These are phyloP conservation scores for Rhagonycha fulva DNA, from an alignment of 2,888 invertebrate species.

Conservation along the genomic window DNA sequence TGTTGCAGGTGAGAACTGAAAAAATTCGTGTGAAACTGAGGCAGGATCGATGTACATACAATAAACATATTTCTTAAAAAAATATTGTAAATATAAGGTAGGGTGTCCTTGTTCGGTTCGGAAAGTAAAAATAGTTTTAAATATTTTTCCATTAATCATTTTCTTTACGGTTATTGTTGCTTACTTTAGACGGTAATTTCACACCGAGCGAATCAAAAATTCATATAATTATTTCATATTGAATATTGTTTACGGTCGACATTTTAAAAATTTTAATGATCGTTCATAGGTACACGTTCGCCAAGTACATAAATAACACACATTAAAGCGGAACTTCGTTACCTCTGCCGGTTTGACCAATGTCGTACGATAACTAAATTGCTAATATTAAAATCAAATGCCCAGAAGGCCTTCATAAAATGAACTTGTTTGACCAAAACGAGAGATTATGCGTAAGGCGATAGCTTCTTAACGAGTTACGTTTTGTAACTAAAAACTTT, in stretches of 20 bases:
- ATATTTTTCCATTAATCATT: background rate
- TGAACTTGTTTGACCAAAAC: slow-evolving; percentile 16
- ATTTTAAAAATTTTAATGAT: background rate
- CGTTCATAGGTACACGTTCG: background rate
- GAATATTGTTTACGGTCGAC: background rate
- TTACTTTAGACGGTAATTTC: background rate
- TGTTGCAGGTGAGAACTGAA: background rate
- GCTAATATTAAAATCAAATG: slow-evolving; percentile 9
- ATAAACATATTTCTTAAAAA: background rate
- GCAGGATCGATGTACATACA: background rate
- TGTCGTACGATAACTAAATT: slow-evolving; percentile 3
- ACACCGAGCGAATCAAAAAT: background rate
- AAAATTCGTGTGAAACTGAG: background rate
- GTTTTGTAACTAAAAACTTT: slow-evolving; percentile 9
- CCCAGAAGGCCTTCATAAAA: slow-evolving; percentile 12
- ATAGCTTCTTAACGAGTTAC: slow-evolving; percentile 11
- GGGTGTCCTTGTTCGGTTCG: background rate
- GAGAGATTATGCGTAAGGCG: slow-evolving; percentile 20
- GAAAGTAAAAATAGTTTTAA: background rate
- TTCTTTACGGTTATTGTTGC: background rate
- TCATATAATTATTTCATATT: slow-evolving; percentile 4
- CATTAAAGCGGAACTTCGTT: slow-evolving; percentile 4
- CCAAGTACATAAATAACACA: background rate
- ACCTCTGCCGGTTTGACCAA: slow-evolving; percentile 12
- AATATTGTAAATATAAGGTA: background rate